These are phyloP conservation scores for Setipinna tenuifilis DNA, from an alignment of 2,797 vertebrate genomes.

Conservation along the genomic window DNA sequence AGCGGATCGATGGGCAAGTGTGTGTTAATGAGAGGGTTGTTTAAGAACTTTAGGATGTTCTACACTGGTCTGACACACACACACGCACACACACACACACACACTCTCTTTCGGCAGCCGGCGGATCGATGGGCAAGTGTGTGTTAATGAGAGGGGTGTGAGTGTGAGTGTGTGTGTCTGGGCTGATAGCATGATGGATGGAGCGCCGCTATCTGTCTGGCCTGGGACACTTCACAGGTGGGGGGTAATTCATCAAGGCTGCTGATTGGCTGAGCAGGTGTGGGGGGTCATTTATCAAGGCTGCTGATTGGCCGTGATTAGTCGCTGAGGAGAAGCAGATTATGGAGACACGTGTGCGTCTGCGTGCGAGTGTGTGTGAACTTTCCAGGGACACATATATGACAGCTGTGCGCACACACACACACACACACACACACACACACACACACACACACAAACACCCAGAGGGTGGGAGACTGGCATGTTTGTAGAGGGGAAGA, in stretches of 20 bases:
- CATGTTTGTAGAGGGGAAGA: not conserved
- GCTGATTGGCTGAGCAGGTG: slow-evolving; percentile 36
- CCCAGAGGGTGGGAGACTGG: not conserved
- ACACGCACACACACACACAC: no score
- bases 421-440: slow-evolving; percentile 7
- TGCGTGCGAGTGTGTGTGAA: no score
- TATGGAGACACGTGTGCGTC: not conserved
- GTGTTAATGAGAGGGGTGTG: no score
- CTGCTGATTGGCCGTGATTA: slow-evolving; percentile 4
- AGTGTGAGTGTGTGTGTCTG: no score
- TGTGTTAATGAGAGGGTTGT: no score
- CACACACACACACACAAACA: not conserved
- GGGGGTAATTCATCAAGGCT: slow-evolving; percentile 42
- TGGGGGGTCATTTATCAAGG: not conserved
- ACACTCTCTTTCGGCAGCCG: no score
- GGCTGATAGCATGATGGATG: slow-evolving; percentile 43
- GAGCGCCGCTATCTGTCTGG: slow-evolving; percentile 32
- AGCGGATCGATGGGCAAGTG: no score
- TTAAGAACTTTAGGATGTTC: no score
- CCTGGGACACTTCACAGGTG: slow-evolving; percentile 46
- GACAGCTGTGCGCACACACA: not conserved
- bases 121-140: no score
- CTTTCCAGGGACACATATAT: no score
- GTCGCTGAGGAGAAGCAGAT: not conserved
- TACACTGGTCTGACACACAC: no score